These are phyloP conservation scores for Oriolus oriolus DNA, from an alignment of 2,113 vertebrate genomes.

Conservation along the genomic window DNA sequence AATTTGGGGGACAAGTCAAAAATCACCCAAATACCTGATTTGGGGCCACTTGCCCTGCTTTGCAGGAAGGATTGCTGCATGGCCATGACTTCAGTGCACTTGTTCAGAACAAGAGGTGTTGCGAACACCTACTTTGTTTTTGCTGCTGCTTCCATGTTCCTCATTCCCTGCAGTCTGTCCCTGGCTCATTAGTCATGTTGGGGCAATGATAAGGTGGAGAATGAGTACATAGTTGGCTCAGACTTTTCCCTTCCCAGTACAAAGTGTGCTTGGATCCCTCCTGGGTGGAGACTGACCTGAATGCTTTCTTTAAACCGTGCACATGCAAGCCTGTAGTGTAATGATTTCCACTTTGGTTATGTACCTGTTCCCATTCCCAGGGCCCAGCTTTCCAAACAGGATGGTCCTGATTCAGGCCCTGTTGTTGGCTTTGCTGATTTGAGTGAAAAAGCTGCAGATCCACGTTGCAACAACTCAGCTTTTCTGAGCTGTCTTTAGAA, in stretches of 20 bases:
- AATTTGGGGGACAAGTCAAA: neutral
- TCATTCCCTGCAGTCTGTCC: conserved; percentile 49
- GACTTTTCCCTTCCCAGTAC: conserved; percentile 51
- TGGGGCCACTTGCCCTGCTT: neutral
- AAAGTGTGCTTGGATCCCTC: conserved; percentile 30
- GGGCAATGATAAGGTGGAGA: conserved; percentile 62
- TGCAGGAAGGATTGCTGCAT: neutral
- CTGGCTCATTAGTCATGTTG: conserved; percentile 49
- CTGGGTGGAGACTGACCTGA: conserved; percentile 61
- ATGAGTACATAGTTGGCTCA: conserved; percentile 66
- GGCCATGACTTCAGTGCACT: neutral
- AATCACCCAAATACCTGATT: neutral
- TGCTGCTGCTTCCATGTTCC: conserved; percentile 13
- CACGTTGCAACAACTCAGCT: neutral
- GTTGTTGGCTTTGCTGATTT: neutral
- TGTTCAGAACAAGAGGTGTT: neutral
- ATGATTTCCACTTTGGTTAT: conserved; percentile 55
- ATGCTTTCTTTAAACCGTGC: conserved; percentile 12
- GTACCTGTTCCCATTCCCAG: conserved; percentile 56
- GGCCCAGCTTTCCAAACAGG: conserved; percentile 5
- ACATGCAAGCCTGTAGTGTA: neutral
- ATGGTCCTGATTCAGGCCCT: neutral
- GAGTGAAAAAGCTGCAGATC: neutral
- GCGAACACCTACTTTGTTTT: conserved; percentile 3
- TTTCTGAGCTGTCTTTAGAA: neutral